Evolutionary conservation across 2,797 vertebrate species (phyloP), one percentile per base, ranked within the genome.

Genomic region (Enteromius argenteus): DNA sequence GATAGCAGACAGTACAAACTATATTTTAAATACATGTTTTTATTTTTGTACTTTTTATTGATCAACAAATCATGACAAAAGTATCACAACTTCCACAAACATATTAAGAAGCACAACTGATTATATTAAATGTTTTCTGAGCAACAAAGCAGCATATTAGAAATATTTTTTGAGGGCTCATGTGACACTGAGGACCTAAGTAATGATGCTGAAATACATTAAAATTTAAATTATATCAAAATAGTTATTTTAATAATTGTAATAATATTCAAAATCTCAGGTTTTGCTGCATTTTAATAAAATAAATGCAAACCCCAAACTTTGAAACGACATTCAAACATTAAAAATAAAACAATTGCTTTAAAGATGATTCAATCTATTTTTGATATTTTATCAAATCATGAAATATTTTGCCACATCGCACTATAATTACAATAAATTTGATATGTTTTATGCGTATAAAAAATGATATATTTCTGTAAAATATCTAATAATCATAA

Each of bases 31-130:
- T 71, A 17, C 3, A 39, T 5, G 21, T 21, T 14, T 5, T 68
- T 68, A 51, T 37, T 42, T 23, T n/a, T 68, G 4, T 21, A 39
- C 10, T n/a, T 39, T 58, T n/a, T n/a, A 14, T 69, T 42, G 1
- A 68, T 21, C n/a, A 60, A 60, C n/a, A 27, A 60, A 60, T 60
- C 56, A 23, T 60, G 56, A 58, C n/a, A 58, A 67, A 67, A 19
- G 35, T 32, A 30, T 64, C 27, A 27, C 8, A 6, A 17, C 30
- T 66, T 66, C 0, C 19, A 11, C 19, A 66, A 66, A 66, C 15
- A 66, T 66, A 66, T 64, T 64, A 64, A 64, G 13, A 4, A 67
- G 19, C 37, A 14, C 37, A 42, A 23, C 5, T 42, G 21, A 23
- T 68, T 42, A 69, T 42, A n/a, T 23, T 5, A 69, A 46, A 30